Percentiles rank a stretch among this genome's conserved stretches.
These are phyloP conservation scores for Steromphala cineraria DNA, from an alignment of 2,888 invertebrate species.

Conservation along the genomic window DNA sequence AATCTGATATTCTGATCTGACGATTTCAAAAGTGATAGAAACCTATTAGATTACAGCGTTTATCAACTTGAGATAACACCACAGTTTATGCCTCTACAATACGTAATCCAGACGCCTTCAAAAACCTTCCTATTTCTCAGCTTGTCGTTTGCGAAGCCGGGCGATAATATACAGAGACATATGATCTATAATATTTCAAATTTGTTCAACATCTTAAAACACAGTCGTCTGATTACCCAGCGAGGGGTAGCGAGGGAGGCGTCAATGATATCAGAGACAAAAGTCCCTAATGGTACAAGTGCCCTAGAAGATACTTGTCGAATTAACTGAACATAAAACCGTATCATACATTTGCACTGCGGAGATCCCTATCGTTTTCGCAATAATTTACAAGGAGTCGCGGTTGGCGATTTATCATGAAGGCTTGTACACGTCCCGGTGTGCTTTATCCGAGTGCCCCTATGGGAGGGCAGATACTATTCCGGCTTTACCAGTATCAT, in stretches of 20 bases:
- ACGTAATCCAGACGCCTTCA: neutral
- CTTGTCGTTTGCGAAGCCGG: neutral
- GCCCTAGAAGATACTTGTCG: neutral
- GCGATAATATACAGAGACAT: neutral
- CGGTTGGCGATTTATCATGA: neutral
- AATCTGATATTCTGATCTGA: no score
- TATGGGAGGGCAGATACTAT: neutral
- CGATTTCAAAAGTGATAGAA: no score
- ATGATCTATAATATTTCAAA: slow-evolving; percentile 17
- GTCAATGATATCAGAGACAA: neutral
- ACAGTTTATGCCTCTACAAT: neutral
- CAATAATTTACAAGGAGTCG: neutral
- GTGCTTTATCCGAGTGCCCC: neutral
- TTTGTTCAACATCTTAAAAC: slow-evolving; percentile 17
- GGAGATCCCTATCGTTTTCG: neutral
- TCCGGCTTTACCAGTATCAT: neutral
- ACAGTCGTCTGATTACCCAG: neutral
- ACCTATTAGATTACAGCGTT: no score
- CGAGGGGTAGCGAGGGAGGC: neutral
- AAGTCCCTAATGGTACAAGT: neutral
- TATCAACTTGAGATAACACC: no score
- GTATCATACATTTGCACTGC: neutral
- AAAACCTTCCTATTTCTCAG: neutral
- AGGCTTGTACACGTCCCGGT: neutral
- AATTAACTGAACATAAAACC: slow-evolving; percentile 7